These are phyloP conservation scores for Scleropages formosus DNA, from an alignment of 2,797 vertebrate genomes.

Conservation along the genomic window DNA sequence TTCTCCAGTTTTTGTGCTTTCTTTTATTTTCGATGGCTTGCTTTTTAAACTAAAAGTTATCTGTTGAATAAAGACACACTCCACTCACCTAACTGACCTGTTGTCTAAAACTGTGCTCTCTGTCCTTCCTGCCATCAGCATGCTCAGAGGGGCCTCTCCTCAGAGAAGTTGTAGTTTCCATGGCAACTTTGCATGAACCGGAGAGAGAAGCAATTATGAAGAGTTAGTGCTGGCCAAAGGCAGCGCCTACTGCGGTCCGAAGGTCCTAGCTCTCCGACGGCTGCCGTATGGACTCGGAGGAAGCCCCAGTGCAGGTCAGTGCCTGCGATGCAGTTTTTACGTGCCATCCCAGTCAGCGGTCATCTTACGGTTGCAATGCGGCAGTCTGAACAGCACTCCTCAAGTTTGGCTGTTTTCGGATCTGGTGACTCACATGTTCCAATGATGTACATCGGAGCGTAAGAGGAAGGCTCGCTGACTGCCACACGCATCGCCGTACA, in stretches of 20 bases:
- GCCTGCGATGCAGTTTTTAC: too few species aligned
- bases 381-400: too few species aligned
- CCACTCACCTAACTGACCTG: neutral
- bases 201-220: neutral
- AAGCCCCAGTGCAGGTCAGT: too few species aligned
- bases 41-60: slow-evolving; percentile 2
- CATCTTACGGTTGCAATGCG: too few species aligned
- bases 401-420: too few species aligned
- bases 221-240: neutral
- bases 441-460: too few species aligned
- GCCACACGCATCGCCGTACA: too few species aligned
- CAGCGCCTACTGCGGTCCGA: neutral
- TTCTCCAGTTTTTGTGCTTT: neutral
- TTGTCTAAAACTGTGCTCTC: slow-evolving; percentile 6
- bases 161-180: slow-evolving; percentile 22
- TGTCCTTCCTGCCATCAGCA: slow-evolving; percentile 1
- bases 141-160: neutral
- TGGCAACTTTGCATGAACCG: slow-evolving; percentile 16
- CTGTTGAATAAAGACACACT: neutral
- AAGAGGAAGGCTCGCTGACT: too few species aligned
- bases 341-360: too few species aligned
- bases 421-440: too few species aligned
- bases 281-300: too few species aligned
- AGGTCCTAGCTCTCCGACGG: neutral
- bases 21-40: neutral